These are phyloP conservation scores for Heliconius sara DNA, from an alignment of 2,888 invertebrate genomes.

Conservation along the genomic window DNA sequence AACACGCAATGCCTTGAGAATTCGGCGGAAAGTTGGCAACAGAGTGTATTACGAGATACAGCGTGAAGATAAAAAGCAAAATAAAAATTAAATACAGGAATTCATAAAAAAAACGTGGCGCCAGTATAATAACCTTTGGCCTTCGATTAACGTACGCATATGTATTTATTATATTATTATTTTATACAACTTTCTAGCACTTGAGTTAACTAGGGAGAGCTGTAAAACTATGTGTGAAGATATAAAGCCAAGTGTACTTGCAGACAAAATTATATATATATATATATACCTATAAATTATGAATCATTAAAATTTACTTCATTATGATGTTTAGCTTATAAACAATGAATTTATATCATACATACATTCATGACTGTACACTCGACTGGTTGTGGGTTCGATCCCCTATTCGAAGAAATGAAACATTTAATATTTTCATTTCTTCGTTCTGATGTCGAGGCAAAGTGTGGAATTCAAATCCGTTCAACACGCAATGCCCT, in stretches of 20 bases:
- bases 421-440: too few species aligned
- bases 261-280: neutral
- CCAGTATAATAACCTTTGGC: neutral
- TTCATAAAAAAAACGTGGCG: neutral
- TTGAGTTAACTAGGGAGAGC: slow-evolving; percentile 11
- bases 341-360: neutral
- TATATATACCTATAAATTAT: neutral
- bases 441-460: too few species aligned
- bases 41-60: too few species aligned
- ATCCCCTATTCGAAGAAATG: too few species aligned
- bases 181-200: neutral
- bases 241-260: slow-evolving; percentile 11
- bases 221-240: slow-evolving; percentile 2
- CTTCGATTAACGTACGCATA: neutral
- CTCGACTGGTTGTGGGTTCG: too few species aligned
- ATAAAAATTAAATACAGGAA: neutral
- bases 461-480: too few species aligned
- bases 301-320: neutral
- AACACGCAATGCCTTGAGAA: too few species aligned
- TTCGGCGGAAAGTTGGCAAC: too few species aligned
- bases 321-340: neutral
- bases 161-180: slow-evolving; percentile 3
- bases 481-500: too few species aligned
- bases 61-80: too few species aligned
- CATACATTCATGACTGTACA: neutral